These are phyloP conservation scores for Smutsia gigantea DNA, from an alignment of 2,797 vertebrate genomes.

Conservation along the genomic window DNA sequence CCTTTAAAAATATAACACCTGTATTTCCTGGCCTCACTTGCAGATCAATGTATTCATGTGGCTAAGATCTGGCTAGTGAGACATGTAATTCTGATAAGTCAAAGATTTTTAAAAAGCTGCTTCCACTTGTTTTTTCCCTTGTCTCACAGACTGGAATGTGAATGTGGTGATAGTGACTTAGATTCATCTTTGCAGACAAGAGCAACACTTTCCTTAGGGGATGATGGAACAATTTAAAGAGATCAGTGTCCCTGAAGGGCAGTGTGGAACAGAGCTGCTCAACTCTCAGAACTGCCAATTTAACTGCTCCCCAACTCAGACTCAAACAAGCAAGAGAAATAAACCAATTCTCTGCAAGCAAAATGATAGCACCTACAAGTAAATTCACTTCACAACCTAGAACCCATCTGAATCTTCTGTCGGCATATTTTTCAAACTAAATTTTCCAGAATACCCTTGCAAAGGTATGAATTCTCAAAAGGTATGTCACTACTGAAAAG, in stretches of 20 bases:
- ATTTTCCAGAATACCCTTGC: constrained; percentile 44
- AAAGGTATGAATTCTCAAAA: constrained; percentile 60
- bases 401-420: constrained; percentile 4
- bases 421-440: constrained; percentile 44
- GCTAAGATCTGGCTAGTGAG: not conserved
- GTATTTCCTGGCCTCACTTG: not conserved
- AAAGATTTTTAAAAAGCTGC: not conserved
- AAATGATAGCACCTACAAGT: not conserved
- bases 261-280: not conserved
- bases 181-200: not conserved
- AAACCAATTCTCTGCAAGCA: not conserved
- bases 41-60: not conserved
- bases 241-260: not conserved
- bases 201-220: not conserved
- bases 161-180: not conserved
- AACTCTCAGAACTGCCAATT: not conserved
- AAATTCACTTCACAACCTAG: constrained; percentile 15
- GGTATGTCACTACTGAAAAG: constrained; percentile 19
- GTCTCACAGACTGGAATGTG: not conserved
- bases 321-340: not conserved
- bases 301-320: not conserved
- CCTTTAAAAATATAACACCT: constrained; percentile 14
- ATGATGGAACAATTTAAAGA: not conserved
- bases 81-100: not conserved
- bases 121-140: not conserved